phyloP scores from a whole-genome alignment of 1,140 invertebrate genomes.

The Pissodes strobi region DNA sequence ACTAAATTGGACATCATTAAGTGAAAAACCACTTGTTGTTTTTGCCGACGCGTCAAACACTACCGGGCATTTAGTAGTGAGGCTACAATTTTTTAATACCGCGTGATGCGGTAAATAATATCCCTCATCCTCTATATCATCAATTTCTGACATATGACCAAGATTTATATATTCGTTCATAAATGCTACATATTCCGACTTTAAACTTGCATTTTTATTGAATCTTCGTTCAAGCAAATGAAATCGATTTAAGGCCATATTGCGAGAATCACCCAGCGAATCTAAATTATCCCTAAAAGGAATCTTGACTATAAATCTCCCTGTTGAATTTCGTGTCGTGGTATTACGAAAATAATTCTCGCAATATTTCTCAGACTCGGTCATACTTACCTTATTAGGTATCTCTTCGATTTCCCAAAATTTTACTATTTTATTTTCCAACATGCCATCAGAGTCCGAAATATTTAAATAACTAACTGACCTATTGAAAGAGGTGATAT shows the following conservation, averaged over 20 bases:
- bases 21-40: conserved; percentile 36
- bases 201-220: conserved; percentile 19
- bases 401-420: conserved; percentile 2
- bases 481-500: conserved; percentile 1
- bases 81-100: conserved; percentile 47
- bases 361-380: conserved; percentile 8
- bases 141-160: conserved; percentile 9
- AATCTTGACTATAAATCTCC: conserved; percentile 16
- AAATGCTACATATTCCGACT: conserved; percentile 17
- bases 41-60: conserved; percentile 53
- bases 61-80: conserved; percentile 46
- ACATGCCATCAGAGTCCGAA: background rate
- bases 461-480: too few species aligned
- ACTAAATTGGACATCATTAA: conserved; percentile 41
- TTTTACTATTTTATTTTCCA: conserved; percentile 4
- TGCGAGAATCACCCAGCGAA: background rate
- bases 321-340: background rate
- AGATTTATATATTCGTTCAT: conserved; percentile 19
- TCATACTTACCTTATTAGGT: background rate
- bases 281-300: conserved; percentile 9
- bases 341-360: background rate
- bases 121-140: background rate
- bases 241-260: conserved; percentile 10
- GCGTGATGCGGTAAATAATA: conserved; percentile 55
- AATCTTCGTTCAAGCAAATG: conserved; percentile 8